Evolutionary conservation across 2,888 invertebrate species (phyloP).

Genomic region (Coleophora deauratella): DNA sequence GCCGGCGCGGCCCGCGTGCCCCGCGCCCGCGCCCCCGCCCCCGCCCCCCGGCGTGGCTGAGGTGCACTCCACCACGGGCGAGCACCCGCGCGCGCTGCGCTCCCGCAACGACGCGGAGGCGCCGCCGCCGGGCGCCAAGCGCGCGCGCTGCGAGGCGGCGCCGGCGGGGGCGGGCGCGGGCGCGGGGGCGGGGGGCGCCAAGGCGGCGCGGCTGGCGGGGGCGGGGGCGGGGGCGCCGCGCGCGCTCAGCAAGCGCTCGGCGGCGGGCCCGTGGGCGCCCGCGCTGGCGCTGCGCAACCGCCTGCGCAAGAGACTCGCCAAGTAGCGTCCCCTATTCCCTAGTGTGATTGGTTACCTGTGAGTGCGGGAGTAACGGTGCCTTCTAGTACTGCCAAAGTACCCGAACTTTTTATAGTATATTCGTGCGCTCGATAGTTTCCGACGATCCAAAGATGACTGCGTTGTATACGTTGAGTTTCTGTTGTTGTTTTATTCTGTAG

Average conservation of each 20-base stretch:
- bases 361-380: conserved; percentile 35
- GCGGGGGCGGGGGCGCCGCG: conserved; percentile 33
- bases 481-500: conserved; percentile 40
- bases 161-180: conserved; percentile 23
- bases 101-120: conserved; percentile 27
- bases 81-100: conserved; percentile 20
- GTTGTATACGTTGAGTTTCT: conserved; percentile 52
- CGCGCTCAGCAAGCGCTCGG: conserved; percentile 35
- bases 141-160: conserved; percentile 23
- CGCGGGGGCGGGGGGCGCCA: conserved; percentile 15
- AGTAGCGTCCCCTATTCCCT: conserved; percentile 35
- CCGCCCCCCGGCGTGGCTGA: conserved; percentile 40
- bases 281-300: conserved; percentile 58
- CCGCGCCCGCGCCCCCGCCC: conserved; percentile 5
- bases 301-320: conserved; percentile 54
- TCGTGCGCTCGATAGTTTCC: conserved; percentile 19
- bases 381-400: conserved; percentile 47
- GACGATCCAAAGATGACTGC: conserved; percentile 58
- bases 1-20: conserved; percentile 35
- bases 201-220: conserved; percentile 22
- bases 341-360: conserved; percentile 30
- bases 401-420: conserved; percentile 28
- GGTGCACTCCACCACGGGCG: conserved; percentile 45
- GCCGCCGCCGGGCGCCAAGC: conserved; percentile 21
- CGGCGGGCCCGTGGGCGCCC: conserved; percentile 54